Conservation (phyloP, 2,113 vertebrate genomes). For the Paradoxurus hermaphroditus region DNA sequence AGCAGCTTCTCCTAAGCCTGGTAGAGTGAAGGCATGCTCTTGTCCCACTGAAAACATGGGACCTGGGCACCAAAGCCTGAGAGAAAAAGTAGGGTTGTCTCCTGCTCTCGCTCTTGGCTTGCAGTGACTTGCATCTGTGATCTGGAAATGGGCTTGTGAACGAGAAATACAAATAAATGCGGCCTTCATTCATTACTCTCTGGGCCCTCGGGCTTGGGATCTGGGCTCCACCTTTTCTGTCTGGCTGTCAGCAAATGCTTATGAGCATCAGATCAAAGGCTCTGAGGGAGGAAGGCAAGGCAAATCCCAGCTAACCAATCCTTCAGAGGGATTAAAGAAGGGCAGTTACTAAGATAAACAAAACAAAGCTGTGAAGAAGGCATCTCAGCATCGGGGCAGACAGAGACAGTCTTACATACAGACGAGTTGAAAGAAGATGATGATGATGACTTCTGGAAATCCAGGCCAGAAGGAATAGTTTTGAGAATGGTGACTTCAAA, state of each 20-base stretch:
- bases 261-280: conserved; percentile 75
- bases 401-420: conserved; percentile 44
- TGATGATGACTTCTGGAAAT: neutral
- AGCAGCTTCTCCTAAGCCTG: neutral
- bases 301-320: conserved; percentile 66
- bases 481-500: conserved; percentile 64
- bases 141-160: conserved; percentile 72
- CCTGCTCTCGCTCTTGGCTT: neutral
- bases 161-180: conserved; percentile 77
- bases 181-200: conserved; percentile 76
- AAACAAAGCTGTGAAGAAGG: conserved; percentile 73
- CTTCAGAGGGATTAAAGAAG: conserved; percentile 68
- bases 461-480: conserved; percentile 40
- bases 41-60: neutral
- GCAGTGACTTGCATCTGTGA: conserved; percentile 70
- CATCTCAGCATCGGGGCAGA: conserved; percentile 65
- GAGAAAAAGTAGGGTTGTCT: conserved; percentile 45
- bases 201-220: conserved; percentile 67
- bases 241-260: conserved; percentile 78
- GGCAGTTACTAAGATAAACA: conserved; percentile 75
- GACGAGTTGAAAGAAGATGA: conserved; percentile 42
- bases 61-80: neutral
- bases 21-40: neutral
- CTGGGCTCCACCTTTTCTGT: conserved; percentile 76
- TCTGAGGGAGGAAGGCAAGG: conserved; percentile 43